These are phyloP conservation scores for Lepus oiostolus DNA, from an alignment of 2,797 vertebrate genomes.

Conservation along the genomic window DNA sequence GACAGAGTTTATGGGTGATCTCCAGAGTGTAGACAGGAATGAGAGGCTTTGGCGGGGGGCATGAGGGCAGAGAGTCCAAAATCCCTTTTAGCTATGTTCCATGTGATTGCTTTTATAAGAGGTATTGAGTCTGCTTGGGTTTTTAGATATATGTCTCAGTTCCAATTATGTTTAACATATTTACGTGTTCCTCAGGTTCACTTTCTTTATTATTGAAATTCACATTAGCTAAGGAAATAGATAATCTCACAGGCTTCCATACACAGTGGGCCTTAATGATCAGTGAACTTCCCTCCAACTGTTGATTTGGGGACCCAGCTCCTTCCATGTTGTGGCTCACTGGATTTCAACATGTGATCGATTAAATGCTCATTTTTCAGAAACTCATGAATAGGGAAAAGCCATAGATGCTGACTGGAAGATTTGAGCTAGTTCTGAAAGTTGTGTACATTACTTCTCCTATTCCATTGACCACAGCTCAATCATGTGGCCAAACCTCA, in stretches of 20 bases:
- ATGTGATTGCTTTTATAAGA: slow-evolving; percentile 37
- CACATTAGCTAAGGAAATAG: slow-evolving; percentile 34
- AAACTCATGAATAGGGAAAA: slow-evolving; percentile 37
- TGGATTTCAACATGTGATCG: background rate
- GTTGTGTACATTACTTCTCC: slow-evolving; percentile 36
- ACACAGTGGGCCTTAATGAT: slow-evolving; percentile 34
- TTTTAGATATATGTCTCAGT: slow-evolving; percentile 43
- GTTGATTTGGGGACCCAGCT: slow-evolving; percentile 19
- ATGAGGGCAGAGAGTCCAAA: slow-evolving; percentile 19
- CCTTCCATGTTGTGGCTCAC: slow-evolving; percentile 36
- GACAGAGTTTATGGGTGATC: slow-evolving; percentile 13
- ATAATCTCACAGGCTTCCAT: slow-evolving; percentile 18
- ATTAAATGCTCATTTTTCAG: background rate
- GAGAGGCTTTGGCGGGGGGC: background rate
- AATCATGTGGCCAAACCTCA: slow-evolving; percentile 11
- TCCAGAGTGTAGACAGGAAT: background rate
- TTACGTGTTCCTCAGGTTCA: slow-evolving; percentile 36
- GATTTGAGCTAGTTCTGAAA: slow-evolving; percentile 33
- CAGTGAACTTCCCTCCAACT: background rate
- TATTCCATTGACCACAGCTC: slow-evolving; percentile 27
- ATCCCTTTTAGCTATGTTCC: background rate
- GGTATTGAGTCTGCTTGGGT: slow-evolving; percentile 26
- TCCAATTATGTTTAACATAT: slow-evolving; percentile 58
- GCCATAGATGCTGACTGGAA: background rate
- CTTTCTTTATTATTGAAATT: slow-evolving; percentile 46